Conservation (phyloP, 2,113 vertebrate genomes). For the Sturnus vulgaris region DNA sequence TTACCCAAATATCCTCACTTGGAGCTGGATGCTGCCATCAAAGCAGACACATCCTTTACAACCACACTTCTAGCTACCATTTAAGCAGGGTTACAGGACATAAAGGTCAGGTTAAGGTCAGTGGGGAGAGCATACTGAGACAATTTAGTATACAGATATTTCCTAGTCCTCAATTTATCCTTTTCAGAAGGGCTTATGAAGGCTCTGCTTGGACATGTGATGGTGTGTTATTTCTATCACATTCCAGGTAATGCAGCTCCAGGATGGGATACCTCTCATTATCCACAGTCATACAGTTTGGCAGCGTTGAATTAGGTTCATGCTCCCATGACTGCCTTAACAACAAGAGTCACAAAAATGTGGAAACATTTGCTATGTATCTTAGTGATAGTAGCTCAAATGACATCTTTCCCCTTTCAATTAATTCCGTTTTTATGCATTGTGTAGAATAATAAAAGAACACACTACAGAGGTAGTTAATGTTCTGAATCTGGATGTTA, state of each 20-base stretch:
- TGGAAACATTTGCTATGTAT: neutral
- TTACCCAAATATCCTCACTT: neutral
- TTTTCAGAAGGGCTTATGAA: neutral
- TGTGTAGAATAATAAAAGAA: neutral
- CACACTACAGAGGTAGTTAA: neutral
- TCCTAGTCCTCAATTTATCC: neutral
- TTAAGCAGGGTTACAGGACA: accelerated
- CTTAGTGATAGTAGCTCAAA: neutral
- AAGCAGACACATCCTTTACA: neutral
- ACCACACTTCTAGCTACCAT: neutral
- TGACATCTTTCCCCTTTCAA: accelerated
- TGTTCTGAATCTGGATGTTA: neutral
- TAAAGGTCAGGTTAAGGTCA: neutral
- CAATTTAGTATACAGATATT: neutral
- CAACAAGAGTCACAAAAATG: neutral
- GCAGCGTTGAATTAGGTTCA: neutral
- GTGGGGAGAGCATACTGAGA: neutral
- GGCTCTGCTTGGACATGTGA: neutral
- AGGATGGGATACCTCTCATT: neutral
- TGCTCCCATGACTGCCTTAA: neutral
- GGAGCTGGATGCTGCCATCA: neutral
- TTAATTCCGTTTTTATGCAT: neutral
- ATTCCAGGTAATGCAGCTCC: accelerated
- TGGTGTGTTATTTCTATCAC: neutral
- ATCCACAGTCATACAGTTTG: neutral